Evolutionary conservation across 2,797 vertebrate genomes (phyloP).

Genomic region (Acrossocheilus wenchowensis): DNA sequence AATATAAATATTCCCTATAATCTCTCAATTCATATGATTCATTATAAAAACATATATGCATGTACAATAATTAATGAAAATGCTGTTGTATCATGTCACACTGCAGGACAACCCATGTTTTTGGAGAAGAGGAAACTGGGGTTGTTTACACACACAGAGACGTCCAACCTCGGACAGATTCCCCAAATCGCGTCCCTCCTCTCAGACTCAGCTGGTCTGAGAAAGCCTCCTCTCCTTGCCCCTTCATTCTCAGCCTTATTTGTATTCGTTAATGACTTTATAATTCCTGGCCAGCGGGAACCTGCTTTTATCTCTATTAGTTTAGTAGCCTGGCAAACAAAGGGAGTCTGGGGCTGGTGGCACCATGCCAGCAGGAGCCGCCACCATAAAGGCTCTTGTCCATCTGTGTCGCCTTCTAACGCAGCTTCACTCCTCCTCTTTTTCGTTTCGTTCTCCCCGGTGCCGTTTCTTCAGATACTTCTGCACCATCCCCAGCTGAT

Average conservation of each 20-base stretch:
- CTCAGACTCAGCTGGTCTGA: conserved; percentile 81
- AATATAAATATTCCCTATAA: not conserved
- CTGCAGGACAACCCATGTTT: conserved; percentile 6
- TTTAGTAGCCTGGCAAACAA: conserved; percentile 85
- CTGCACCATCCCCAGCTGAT: conserved; percentile 58
- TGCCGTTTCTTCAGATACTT: conserved; percentile 58
- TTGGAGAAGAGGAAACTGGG: conserved; percentile 9
- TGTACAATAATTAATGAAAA: conserved; percentile 16
- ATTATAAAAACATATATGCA: conserved; percentile 33
- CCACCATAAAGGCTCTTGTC: conserved; percentile 81
- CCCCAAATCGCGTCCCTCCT: conserved; percentile 6
- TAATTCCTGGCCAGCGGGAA: conserved; percentile 86
- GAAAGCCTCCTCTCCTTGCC: conserved; percentile 72
- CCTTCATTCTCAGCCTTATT: conserved; percentile 80
- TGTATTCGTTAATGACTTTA: conserved; percentile 87
- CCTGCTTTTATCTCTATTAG: conserved; percentile 87
- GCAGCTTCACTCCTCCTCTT: conserved; percentile 40
- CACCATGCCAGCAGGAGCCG: conserved; percentile 81
- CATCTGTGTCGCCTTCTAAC: conserved; percentile 77
- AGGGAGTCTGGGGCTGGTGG: conserved; percentile 82
- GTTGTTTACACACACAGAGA: conserved; percentile 43
- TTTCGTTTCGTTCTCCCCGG: conserved; percentile 40
- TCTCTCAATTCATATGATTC: not conserved
- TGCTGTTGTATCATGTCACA: conserved; percentile 21
- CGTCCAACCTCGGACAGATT: conserved; percentile 44